phyloP scores from a whole-genome alignment of 2,113 vertebrate genomes.

The Synchiropus splendidus region DNA sequence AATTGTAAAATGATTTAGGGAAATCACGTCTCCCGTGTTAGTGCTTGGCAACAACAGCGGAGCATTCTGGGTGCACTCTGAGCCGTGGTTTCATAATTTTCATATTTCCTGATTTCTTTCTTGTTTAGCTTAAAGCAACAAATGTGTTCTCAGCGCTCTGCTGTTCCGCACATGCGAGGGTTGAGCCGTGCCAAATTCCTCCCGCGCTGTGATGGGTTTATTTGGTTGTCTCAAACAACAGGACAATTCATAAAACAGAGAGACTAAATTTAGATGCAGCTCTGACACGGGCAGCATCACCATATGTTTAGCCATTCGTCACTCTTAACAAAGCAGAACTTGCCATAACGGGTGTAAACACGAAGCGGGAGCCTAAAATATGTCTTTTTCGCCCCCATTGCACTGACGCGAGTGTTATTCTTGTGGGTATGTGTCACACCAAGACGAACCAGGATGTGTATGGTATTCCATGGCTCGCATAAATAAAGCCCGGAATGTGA shows the following conservation, averaged over 20 bases:
- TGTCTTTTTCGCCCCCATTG: conserved; percentile 1
- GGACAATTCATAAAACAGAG: conserved; percentile 25
- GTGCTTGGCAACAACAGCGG: conserved; percentile 11
- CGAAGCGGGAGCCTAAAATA: conserved; percentile 23
- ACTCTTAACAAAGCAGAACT: conserved; percentile 43
- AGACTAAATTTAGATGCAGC: conserved; percentile 5
- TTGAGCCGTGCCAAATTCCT: conserved; percentile 11
- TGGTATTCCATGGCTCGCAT: conserved; percentile 7
- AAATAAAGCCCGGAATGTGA: conserved; percentile 5
- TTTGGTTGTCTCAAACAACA: conserved; percentile 39
- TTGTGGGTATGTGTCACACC: conserved; percentile 15
- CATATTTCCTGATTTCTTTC: background rate
- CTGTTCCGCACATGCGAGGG: no score
- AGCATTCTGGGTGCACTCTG: background rate
- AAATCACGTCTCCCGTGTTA: conserved; percentile 26
- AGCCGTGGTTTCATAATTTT: conserved; percentile 6
- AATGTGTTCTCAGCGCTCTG: background rate
- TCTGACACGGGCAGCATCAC: conserved; percentile 33
- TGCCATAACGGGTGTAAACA: conserved; percentile 35
- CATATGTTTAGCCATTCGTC: conserved; percentile 31
- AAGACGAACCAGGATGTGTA: conserved; percentile 5
- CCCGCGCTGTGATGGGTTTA: conserved; percentile 29
- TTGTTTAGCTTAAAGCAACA: conserved; percentile 13
- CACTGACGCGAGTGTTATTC: conserved; percentile 3
- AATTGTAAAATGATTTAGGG: conserved; percentile 23